A percentile compares a stretch with the other conserved stretches of the same genome.
Evolutionary conservation across 2,113 vertebrate genomes (phyloP).

Genomic region (Xenotilapia caudafasciata): DNA sequence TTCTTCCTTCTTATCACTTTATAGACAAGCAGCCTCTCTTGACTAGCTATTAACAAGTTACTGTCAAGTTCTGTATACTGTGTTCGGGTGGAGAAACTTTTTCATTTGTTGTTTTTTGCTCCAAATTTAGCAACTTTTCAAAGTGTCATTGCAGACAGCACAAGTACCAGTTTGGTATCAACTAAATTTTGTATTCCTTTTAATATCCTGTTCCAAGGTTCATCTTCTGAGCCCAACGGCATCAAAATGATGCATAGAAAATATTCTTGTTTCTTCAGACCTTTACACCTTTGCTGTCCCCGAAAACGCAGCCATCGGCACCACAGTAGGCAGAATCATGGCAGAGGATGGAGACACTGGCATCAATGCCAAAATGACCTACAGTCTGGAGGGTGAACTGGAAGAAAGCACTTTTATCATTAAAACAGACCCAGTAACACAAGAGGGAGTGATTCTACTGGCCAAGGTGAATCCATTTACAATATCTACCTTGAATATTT

Average conservation of each 20-base stretch:
- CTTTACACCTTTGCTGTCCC: constrained; percentile 79
- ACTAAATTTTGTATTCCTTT: not conserved
- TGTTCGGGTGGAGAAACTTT: not conserved
- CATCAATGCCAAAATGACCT: constrained; percentile 84
- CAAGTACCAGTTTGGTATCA: not conserved
- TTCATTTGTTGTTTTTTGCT: not conserved
- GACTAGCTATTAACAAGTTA: constrained; percentile 7
- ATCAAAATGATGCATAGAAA: not conserved
- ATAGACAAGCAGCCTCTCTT: not conserved
- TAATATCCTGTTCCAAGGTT: not conserved
- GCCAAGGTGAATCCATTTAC: constrained; percentile 74
- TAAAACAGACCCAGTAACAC: constrained; percentile 77
- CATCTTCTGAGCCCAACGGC: not conserved
- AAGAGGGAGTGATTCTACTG: constrained; percentile 85
- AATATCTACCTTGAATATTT: not conserved
- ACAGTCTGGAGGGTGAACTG: constrained; percentile 77
- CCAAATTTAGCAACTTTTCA: not conserved
- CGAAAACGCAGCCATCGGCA: constrained; percentile 76
- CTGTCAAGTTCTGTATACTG: not conserved
- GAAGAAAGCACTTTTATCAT: constrained; percentile 77
- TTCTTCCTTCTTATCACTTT: constrained; percentile 38
- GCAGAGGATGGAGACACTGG: constrained; percentile 84
- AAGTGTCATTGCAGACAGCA: not conserved
- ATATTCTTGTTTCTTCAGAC: constrained; percentile 51
- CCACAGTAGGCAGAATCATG: constrained; percentile 78